Evolutionary conservation across 2,113 vertebrate genomes (phyloP).

Genomic region (Candoia aspera): DNA sequence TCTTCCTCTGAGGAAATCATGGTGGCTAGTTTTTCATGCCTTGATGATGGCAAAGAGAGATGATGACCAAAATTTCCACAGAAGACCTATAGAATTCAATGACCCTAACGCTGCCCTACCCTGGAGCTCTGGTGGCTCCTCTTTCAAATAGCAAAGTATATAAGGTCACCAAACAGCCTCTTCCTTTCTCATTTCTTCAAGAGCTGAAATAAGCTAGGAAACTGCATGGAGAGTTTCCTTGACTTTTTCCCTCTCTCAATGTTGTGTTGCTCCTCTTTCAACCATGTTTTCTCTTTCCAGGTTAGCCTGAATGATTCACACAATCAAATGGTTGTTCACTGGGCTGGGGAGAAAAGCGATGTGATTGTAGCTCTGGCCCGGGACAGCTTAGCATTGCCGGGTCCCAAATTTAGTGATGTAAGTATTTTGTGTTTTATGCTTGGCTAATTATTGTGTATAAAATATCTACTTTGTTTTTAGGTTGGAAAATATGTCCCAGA

Average conservation of each 20-base stretch:
- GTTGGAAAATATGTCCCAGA: neutral
- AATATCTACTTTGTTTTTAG: neutral
- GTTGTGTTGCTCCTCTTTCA: neutral
- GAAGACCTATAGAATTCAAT: neutral
- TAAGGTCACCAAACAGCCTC: neutral
- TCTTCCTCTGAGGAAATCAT: no score
- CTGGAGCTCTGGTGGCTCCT: no score
- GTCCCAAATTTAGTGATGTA: slow-evolving; percentile 90
- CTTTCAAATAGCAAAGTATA: no score
- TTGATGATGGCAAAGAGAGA: no score
- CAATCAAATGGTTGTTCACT: slow-evolving; percentile 98
- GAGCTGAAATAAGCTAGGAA: accelerated
- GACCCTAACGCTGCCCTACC: neutral
- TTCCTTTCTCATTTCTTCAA: neutral
- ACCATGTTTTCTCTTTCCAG: slow-evolving; percentile 65
- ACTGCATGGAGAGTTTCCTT: accelerated
- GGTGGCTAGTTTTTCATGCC: no score
- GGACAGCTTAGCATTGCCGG: slow-evolving; percentile 84
- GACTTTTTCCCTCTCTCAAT: accelerated
- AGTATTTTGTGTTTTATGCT: slow-evolving; percentile 55
- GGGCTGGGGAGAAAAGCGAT: slow-evolving; percentile 96
- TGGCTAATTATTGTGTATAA: neutral
- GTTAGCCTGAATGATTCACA: slow-evolving; percentile 96
- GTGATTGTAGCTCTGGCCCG: slow-evolving; percentile 95
- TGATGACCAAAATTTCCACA: neutral